These are phyloP conservation scores for Achroia grisella DNA, from an alignment of 1,140 invertebrate genomes.

Conservation along the genomic window DNA sequence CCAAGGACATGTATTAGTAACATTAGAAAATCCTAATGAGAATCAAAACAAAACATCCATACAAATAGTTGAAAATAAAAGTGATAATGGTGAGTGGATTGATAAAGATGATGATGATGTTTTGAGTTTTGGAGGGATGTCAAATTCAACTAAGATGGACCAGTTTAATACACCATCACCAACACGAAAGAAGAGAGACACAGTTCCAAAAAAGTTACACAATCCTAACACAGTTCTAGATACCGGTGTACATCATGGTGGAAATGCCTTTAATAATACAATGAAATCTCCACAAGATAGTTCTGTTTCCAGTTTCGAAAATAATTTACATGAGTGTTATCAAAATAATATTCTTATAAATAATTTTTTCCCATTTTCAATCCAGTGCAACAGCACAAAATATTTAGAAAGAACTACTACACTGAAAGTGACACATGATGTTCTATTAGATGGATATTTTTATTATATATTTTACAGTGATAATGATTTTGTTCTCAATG, in stretches of 20 bases:
- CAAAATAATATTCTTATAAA: slow-evolving; percentile 81
- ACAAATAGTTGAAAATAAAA: not conserved
- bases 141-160: not conserved
- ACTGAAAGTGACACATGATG: slow-evolving; percentile 80
- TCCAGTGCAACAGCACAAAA: slow-evolving; percentile 78
- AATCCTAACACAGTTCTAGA: slow-evolving; percentile 79
- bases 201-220: slow-evolving; percentile 32
- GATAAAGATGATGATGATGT: not conserved
- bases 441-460: slow-evolving; percentile 84
- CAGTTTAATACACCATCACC: not conserved
- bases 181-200: slow-evolving; percentile 34
- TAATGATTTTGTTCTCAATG: slow-evolving; percentile 84
- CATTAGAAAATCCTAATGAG: slow-evolving; percentile 77
- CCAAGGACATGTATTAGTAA: slow-evolving; percentile 79
- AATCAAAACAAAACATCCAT: slow-evolving; percentile 16
- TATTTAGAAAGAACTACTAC: slow-evolving; percentile 77
- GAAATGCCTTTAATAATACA: slow-evolving; percentile 78
- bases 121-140: slow-evolving; percentile 8
- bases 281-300: slow-evolving; percentile 72
- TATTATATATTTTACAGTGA: slow-evolving; percentile 92
- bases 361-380: slow-evolving; percentile 79
- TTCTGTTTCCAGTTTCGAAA: slow-evolving; percentile 86
- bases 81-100: slow-evolving; percentile 1
- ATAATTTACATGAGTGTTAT: slow-evolving; percentile 82
- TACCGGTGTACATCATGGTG: slow-evolving; percentile 82